Percentiles rank a stretch among this genome's conserved stretches.
These are phyloP conservation scores for Temnothorax longispinosus DNA, from an alignment of 1,140 invertebrate species.

Conservation along the genomic window DNA sequence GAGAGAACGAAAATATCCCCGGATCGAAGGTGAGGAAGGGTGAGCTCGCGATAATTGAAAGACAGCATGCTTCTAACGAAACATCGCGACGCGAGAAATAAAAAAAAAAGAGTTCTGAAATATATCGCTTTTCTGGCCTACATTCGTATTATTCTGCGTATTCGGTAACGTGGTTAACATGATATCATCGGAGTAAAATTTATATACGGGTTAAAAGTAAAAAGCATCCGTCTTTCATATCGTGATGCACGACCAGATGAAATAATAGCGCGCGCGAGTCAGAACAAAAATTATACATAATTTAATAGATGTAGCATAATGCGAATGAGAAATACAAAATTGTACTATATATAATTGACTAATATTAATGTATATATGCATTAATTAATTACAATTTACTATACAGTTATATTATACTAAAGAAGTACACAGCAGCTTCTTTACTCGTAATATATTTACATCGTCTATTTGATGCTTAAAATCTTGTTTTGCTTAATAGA, in stretches of 20 bases:
- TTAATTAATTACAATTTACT: slow-evolving; percentile 3
- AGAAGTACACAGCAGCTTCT: background rate
- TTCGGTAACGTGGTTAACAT: background rate
- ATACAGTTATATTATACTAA: background rate
- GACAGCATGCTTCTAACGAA: background rate
- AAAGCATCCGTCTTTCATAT: background rate
- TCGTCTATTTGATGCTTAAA: background rate
- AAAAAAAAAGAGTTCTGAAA: background rate
- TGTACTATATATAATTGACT: background rate
- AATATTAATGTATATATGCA: background rate
- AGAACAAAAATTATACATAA: background rate
- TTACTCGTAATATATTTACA: background rate
- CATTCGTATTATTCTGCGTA: background rate
- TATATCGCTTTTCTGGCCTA: background rate
- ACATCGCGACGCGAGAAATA: background rate
- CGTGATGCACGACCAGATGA: background rate
- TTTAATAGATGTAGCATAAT: background rate
- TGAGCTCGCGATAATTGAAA: slow-evolving; percentile 49
- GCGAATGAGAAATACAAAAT: background rate
- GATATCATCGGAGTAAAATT: background rate
- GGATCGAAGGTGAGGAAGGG: slow-evolving; percentile 24
- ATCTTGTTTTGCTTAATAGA: background rate
- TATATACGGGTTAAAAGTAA: slow-evolving; percentile 18
- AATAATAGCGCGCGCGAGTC: background rate
- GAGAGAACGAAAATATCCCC: slow-evolving; percentile 59